Evolutionary conservation across 2,797 vertebrate genomes (phyloP).

Genomic region (Fistularia tabacaria): DNA sequence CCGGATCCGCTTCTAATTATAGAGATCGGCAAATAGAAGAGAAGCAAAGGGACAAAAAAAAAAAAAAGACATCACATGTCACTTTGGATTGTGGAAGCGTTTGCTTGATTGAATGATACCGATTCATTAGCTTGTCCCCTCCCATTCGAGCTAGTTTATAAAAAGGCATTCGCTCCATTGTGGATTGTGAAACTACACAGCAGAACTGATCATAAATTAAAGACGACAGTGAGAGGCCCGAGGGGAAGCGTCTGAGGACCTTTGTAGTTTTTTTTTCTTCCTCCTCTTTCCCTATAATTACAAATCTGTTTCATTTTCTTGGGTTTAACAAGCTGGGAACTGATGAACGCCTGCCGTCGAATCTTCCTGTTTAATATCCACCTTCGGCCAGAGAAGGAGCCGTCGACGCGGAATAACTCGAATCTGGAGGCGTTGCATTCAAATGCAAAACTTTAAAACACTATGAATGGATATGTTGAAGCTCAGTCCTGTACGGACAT

Average conservation of each 20-base stretch:
- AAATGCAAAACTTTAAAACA: too few species aligned
- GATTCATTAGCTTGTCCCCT: constrained; percentile 5
- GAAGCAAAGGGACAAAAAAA: constrained; percentile 1
- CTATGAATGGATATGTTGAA: too few species aligned
- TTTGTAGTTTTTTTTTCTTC: constrained; percentile 18
- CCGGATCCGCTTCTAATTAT: constrained; percentile 59
- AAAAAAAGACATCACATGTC: constrained; percentile 1
- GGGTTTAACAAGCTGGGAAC: too few species aligned
- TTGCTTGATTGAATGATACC: constrained; percentile 8
- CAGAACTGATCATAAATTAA: constrained; percentile 9
- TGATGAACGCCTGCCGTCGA: too few species aligned
- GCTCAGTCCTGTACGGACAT: not conserved
- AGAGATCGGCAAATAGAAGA: constrained; percentile 21
- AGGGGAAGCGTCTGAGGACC: not conserved
- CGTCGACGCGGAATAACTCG: too few species aligned
- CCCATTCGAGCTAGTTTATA: not conserved
- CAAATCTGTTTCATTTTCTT: constrained; percentile 7
- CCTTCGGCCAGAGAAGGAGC: too few species aligned
- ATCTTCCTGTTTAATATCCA: not conserved
- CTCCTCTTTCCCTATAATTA: not conserved
- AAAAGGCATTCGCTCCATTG: not conserved
- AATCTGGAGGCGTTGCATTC: too few species aligned
- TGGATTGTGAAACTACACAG: constrained; percentile 1
- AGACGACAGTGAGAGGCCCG: constrained; percentile 7
- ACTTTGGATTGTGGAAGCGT: constrained; percentile 12